Evolutionary conservation across 1,140 invertebrate genomes (phyloP).

Genomic region (Aphis craccivora): DNA sequence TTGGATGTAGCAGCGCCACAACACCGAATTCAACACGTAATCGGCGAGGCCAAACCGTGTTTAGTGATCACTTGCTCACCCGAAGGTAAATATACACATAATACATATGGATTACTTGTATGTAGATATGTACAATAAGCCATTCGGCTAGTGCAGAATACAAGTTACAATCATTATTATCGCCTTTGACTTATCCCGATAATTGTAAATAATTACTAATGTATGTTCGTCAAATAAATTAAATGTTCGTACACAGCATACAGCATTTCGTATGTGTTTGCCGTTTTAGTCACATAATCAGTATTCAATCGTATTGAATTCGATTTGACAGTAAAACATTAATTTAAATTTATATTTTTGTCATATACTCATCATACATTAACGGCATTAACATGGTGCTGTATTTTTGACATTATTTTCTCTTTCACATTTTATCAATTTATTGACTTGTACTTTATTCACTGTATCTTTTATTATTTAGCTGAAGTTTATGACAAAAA

Average conservation of each 20-base stretch:
- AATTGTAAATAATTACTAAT: too few species aligned
- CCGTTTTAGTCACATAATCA: not conserved
- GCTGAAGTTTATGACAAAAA: conserved; percentile 59
- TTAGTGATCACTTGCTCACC: conserved; percentile 72
- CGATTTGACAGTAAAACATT: not conserved
- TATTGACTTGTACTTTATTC: not conserved
- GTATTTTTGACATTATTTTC: not conserved
- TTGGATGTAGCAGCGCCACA: conserved; percentile 79
- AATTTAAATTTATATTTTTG: not conserved
- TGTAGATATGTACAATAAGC: not conserved
- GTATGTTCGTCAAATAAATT: not conserved
- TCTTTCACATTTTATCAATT: not conserved
- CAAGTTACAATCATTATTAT: not conserved
- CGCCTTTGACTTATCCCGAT: not conserved
- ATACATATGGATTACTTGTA: too few species aligned
- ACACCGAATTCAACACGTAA: conserved; percentile 77
- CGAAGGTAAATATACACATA: not conserved
- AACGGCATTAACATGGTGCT: not conserved
- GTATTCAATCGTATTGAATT: not conserved
- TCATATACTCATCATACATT: not conserved
- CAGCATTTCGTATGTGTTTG: not conserved
- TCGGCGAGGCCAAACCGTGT: conserved; percentile 76
- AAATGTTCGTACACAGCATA: not conserved
- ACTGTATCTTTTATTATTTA: not conserved
- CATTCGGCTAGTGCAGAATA: not conserved